A percentile compares a stretch with the other conserved stretches of the same genome.
phyloP scores from a whole-genome alignment of 1,140 invertebrate species.

The Agraylea sexmaculata region DNA sequence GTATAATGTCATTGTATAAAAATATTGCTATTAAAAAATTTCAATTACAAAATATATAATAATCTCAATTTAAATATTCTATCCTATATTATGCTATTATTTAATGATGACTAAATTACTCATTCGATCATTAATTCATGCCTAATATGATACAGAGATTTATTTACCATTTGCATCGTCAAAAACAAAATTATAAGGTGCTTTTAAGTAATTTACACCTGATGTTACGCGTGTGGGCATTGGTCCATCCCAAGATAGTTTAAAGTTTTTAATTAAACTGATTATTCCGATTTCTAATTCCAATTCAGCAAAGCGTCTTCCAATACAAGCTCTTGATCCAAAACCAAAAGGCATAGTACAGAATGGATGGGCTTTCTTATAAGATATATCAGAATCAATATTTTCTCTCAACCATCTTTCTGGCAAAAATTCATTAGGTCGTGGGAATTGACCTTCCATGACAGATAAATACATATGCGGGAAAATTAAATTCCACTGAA shows the following conservation, averaged over 20 bases:
- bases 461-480: background rate
- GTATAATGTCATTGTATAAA: too few species aligned
- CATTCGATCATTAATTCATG: too few species aligned
- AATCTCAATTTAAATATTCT: too few species aligned
- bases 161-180: too few species aligned
- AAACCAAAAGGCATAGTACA: slow-evolving; percentile 54
- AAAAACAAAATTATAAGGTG: slow-evolving; percentile 33
- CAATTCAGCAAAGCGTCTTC: slow-evolving; percentile 56
- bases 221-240: slow-evolving; percentile 23
- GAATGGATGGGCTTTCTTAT: slow-evolving; percentile 42
- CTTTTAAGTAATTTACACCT: slow-evolving; percentile 28
- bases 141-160: too few species aligned
- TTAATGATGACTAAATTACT: too few species aligned
- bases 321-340: slow-evolving; percentile 40
- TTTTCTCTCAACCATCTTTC: slow-evolving; percentile 3
- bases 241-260: slow-evolving; percentile 39
- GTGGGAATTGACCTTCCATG: background rate
- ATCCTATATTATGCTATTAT: too few species aligned
- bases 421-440: slow-evolving; percentile 1
- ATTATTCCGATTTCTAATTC: slow-evolving; percentile 52
- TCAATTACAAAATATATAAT: too few species aligned
- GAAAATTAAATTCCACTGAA: background rate
- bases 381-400: background rate
- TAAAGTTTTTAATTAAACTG: slow-evolving; percentile 46
- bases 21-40: too few species aligned